Percentiles rank a stretch among this genome's conserved stretches.
phyloP scores from a whole-genome alignment of 1,140 invertebrate genomes.

The Brachionus plicatilis region DNA sequence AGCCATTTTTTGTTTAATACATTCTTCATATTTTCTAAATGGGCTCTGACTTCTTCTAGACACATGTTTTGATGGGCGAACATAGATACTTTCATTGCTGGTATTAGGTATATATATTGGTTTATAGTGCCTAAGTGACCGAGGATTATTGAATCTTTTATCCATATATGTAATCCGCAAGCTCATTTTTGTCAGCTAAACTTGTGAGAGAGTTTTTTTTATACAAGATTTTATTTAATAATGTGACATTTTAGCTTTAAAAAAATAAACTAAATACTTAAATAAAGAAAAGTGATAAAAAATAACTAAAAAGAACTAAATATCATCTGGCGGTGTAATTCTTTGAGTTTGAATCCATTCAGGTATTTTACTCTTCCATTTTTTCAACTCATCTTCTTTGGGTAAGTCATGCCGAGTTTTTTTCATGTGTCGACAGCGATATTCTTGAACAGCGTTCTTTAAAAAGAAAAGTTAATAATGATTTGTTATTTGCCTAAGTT shows the following conservation, averaged over 20 bases:
- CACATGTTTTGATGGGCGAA: neutral
- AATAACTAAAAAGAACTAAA: neutral
- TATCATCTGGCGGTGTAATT: conserved; percentile 39
- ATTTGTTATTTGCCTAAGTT: neutral
- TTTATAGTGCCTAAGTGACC: neutral
- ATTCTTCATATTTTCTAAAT: conserved; percentile 36
- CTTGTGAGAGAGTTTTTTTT: neutral
- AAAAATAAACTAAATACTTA: neutral
- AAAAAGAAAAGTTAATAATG: neutral
- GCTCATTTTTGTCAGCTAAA: neutral
- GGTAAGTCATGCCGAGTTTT: conserved; percentile 29
- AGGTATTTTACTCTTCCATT: conserved; percentile 37
- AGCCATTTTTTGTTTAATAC: neutral
- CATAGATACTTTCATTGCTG: neutral
- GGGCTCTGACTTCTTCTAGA: conserved; percentile 10
- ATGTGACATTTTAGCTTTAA: neutral
- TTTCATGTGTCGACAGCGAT: conserved; percentile 20
- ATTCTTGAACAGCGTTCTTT: conserved; percentile 40
- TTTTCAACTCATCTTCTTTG: conserved; percentile 37
- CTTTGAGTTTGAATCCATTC: conserved; percentile 22
- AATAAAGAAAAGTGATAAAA: conserved; percentile 10
- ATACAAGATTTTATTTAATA: conserved; percentile 17
- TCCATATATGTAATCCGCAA: neutral
- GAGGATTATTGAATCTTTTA: neutral
- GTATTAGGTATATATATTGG: neutral